These are phyloP conservation scores for Dasyornis broadbenti DNA, from an alignment of 2,113 vertebrate species.

Conservation along the genomic window DNA sequence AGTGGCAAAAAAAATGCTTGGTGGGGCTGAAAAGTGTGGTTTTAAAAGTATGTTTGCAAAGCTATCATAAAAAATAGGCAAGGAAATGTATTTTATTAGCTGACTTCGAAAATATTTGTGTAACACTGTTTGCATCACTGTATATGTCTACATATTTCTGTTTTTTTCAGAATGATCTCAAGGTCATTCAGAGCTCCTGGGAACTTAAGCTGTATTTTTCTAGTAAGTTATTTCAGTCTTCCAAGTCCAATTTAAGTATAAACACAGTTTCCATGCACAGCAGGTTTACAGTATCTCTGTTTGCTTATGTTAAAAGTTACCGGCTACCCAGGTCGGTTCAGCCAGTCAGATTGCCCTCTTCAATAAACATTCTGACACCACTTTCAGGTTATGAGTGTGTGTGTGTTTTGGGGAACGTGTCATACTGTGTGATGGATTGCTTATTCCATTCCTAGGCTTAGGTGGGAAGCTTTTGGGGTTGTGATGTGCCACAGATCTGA, in stretches of 20 bases:
- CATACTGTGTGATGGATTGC: slow-evolving; percentile 17
- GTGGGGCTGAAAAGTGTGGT: not conserved
- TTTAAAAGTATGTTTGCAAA: not conserved
- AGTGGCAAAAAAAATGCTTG: not conserved
- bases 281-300: slow-evolving; percentile 53
- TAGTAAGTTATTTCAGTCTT: slow-evolving; percentile 45
- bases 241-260: slow-evolving; percentile 42
- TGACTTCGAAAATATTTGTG: not conserved
- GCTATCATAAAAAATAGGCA: not conserved
- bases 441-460: slow-evolving; percentile 24
- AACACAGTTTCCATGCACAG: slow-evolving; percentile 34
- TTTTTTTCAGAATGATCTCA: not conserved
- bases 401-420: slow-evolving; percentile 26
- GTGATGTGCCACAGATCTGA: slow-evolving; percentile 9
- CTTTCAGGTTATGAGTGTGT: slow-evolving; percentile 21
- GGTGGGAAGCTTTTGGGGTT: slow-evolving; percentile 26
- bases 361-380: slow-evolving; percentile 59
- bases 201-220: slow-evolving; percentile 32
- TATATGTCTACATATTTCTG: not conserved
- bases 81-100: not conserved
- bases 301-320: slow-evolving; percentile 61
- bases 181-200: slow-evolving; percentile 9
- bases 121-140: not conserved
- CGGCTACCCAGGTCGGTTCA: not conserved
- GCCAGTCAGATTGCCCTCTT: slow-evolving; percentile 36